Conservation (phyloP, 2,888 invertebrate species). For the Therioaphis trifolii region DNA sequence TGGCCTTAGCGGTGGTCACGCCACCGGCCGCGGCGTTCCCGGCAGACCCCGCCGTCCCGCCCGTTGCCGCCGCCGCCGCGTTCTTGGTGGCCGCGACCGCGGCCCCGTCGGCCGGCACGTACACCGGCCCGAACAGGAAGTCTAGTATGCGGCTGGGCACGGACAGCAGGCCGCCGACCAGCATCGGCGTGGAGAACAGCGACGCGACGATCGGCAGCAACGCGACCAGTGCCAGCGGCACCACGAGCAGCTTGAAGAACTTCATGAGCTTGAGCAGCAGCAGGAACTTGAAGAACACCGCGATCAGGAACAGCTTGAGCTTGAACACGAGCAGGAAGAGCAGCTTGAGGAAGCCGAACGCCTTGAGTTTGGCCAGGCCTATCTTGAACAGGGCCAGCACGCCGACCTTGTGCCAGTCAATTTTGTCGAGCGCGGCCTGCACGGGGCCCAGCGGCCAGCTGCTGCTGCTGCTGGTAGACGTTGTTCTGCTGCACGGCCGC, state of each 20-base stretch:
- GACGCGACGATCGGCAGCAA: slow-evolving; percentile 36
- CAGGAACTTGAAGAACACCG: slow-evolving; percentile 65
- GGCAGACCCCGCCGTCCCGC: background rate
- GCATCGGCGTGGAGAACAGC: background rate
- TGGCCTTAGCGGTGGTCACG: too few species aligned
- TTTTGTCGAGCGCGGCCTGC: too few species aligned
- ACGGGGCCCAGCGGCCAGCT: background rate
- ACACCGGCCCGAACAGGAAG: background rate
- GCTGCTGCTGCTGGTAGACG: background rate
- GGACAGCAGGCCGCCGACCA: background rate
- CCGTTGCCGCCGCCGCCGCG: background rate
- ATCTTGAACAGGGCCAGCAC: slow-evolving; percentile 65
- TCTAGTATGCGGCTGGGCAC: background rate
- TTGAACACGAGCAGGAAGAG: slow-evolving; percentile 64
- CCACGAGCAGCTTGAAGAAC: slow-evolving; percentile 64
- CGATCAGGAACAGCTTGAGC: slow-evolving; percentile 63
- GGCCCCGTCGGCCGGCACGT: background rate
- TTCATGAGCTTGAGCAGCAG: slow-evolving; percentile 65
- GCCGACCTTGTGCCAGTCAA: slow-evolving; percentile 65
- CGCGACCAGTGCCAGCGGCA: slow-evolving; percentile 64
- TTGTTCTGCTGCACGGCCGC: background rate
- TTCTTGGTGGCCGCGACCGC: background rate
- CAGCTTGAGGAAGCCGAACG: slow-evolving; percentile 64
- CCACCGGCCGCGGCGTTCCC: background rate
- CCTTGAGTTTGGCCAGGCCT: slow-evolving; percentile 65